Base-by-base conservation (phyloP, 2,797 vertebrate genomes). In the Sebastes hopkinsi region DNA sequence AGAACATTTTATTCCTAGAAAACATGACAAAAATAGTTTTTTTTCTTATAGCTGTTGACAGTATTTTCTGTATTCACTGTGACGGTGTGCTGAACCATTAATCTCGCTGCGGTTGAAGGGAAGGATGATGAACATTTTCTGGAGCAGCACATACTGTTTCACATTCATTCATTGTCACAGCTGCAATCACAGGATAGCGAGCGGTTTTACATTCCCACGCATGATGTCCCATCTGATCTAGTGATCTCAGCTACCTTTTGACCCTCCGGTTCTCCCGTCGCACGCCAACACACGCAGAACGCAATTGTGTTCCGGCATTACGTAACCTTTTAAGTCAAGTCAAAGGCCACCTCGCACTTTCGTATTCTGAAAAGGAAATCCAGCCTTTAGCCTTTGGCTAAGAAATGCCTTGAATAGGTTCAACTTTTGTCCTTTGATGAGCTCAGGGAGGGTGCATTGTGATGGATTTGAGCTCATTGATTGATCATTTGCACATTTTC, bases 401-500 rank as follows among this genome's bases (percentile, higher is more conserved):
- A 27, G 76, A 84, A 75, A 73, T 18, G 67, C 60, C 70, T 69
- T 25, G 34, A 59, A 69, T 46, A 46, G 42, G 42, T 18, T 61
- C 66, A 22, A 38, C 46, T 18, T 25, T 61, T 83, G 78, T 0
- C 36, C 5, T 68, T 64, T 60, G 67, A 80, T 77, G 82, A 59
- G 67, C 65, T 36, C 23, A 8, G 58, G 7, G 23, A 9, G 4
- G 10, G 13, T 65, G 25, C 64, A 23, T 29, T 14, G n/a, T 76
- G 73, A 81, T 65, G 50, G 61, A 84, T 71, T 29, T 72, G 23
- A 11, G 46, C 42, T 61, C 71, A 74, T 74, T 52, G 78, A 87
- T 80, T 14, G 70, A 78, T 71, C 71, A 52, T 50, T 61, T 66
- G 62, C 29, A 27, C 11, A 14, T 73, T 81, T 52, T 18, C 62